A percentile compares a stretch with the other conserved stretches of the same genome.
Evolutionary conservation across 2,888 invertebrate species (phyloP).

Genomic region (Elaeidobius kamerunicus): DNA sequence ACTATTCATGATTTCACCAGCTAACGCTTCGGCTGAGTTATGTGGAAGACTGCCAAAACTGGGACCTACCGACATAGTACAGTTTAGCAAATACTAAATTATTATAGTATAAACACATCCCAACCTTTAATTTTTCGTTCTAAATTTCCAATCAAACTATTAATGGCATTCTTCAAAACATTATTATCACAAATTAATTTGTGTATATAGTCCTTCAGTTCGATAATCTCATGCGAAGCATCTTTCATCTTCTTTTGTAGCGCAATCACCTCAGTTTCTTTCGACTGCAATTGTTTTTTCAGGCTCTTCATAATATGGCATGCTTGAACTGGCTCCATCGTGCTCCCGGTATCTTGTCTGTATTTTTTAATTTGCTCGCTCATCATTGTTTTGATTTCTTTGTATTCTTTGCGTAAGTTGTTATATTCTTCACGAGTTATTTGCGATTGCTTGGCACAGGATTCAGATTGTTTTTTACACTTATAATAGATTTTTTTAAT

Average conservation of each 20-base stretch:
- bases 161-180: slow-evolving; percentile 29
- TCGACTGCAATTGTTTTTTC: slow-evolving; percentile 16
- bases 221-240: slow-evolving; percentile 25
- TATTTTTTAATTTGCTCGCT: slow-evolving; percentile 26
- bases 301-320: slow-evolving; percentile 3
- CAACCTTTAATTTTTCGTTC: slow-evolving; percentile 28
- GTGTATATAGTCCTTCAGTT: slow-evolving; percentile 29
- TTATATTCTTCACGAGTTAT: slow-evolving; percentile 29
- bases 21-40: slow-evolving; percentile 19
- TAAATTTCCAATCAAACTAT: slow-evolving; percentile 31
- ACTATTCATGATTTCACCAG: slow-evolving; percentile 27
- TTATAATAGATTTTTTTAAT: no score
- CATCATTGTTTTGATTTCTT: slow-evolving; percentile 29
- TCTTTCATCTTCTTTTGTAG: slow-evolving; percentile 26
- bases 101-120: slow-evolving; percentile 2
- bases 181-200: slow-evolving; percentile 33
- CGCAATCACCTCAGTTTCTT: slow-evolving; percentile 16
- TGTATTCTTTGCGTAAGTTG: slow-evolving; percentile 31
- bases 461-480: slow-evolving; percentile 20
- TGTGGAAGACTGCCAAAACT: slow-evolving; percentile 6
- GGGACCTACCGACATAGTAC: slow-evolving; percentile 2
- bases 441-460: slow-evolving; percentile 21
- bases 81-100: not conserved
- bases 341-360: slow-evolving; percentile 5
- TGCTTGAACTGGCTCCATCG: not conserved